phyloP scores from a whole-genome alignment of 2,113 vertebrate genomes.

The Tyto alba region DNA sequence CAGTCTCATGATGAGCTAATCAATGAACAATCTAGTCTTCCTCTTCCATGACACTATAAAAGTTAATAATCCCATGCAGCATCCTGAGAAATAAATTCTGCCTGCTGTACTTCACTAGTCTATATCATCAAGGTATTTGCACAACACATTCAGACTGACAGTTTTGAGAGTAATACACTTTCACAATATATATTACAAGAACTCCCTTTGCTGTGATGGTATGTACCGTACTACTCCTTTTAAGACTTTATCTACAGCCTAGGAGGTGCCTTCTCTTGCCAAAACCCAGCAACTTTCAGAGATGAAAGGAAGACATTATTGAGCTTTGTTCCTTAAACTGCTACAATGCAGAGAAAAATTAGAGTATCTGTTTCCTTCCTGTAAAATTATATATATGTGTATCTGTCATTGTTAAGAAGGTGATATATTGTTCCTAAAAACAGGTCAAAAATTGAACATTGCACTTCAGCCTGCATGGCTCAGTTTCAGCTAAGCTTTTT shows the following conservation, averaged over 20 bases:
- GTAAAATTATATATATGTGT: neutral
- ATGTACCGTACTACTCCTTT: neutral
- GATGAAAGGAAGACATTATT: neutral
- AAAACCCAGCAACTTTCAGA: neutral
- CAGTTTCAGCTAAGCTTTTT: neutral
- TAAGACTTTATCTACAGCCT: neutral
- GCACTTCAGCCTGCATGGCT: neutral
- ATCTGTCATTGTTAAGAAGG: neutral
- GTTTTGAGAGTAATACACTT: neutral
- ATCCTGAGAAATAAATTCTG: conserved; percentile 6
- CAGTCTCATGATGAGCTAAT: neutral
- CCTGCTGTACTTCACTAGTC: neutral
- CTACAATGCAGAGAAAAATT: neutral
- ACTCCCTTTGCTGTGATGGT: neutral
- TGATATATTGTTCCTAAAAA: conserved; percentile 9
- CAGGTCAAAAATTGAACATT: neutral
- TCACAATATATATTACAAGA: neutral
- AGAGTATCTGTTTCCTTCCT: neutral
- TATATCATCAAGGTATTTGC: neutral
- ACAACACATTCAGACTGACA: neutral
- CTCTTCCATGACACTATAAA: neutral
- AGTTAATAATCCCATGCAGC: neutral
- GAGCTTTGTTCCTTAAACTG: neutral
- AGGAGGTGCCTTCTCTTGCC: neutral
- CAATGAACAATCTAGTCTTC: neutral